phyloP scores from a whole-genome alignment of 2,888 invertebrate species.

The Melipona beecheii region DNA sequence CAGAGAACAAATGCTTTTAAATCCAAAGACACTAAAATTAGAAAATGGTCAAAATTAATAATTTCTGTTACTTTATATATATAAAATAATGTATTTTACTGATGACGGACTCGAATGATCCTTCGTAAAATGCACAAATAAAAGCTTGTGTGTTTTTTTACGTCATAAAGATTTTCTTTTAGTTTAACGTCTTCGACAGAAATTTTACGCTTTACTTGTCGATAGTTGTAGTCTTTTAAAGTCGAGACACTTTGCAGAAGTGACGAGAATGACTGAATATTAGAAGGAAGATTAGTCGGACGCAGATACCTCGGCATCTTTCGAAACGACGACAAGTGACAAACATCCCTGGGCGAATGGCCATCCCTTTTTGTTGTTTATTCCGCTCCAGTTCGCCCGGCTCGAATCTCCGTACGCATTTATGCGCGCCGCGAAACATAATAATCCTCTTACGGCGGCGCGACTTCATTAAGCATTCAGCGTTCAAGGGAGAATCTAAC shows the following conservation, averaged over 20 bases:
- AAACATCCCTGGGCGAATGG: neutral
- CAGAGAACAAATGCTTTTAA: too few relatives aligned
- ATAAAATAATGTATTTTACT: too few relatives aligned
- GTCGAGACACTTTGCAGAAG: neutral
- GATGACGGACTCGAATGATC: too few relatives aligned
- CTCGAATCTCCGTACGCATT: conserved; percentile 42
- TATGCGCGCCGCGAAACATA: conserved; percentile 60
- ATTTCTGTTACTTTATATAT: too few relatives aligned
- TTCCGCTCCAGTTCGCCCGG: conserved; percentile 24
- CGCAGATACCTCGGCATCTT: neutral
- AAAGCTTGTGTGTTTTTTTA: too few relatives aligned
- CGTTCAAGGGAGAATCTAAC: conserved; percentile 65
- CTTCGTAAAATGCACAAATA: too few relatives aligned
- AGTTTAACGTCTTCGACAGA: too few relatives aligned
- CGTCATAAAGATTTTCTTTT: too few relatives aligned
- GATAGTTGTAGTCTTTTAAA: too few relatives aligned
- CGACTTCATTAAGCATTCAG: conserved; percentile 78
- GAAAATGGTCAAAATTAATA: too few relatives aligned
- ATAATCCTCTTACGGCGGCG: conserved; percentile 77
- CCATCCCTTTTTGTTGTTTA: conserved; percentile 30
- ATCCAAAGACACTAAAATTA: too few relatives aligned
- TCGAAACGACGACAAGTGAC: conserved; percentile 3
- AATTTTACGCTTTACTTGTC: too few relatives aligned
- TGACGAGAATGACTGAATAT: neutral
- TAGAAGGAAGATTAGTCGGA: neutral